phyloP scores from a whole-genome alignment of 92 coral and sea anemone species.

The Palythoa heliodiscus region DNA sequence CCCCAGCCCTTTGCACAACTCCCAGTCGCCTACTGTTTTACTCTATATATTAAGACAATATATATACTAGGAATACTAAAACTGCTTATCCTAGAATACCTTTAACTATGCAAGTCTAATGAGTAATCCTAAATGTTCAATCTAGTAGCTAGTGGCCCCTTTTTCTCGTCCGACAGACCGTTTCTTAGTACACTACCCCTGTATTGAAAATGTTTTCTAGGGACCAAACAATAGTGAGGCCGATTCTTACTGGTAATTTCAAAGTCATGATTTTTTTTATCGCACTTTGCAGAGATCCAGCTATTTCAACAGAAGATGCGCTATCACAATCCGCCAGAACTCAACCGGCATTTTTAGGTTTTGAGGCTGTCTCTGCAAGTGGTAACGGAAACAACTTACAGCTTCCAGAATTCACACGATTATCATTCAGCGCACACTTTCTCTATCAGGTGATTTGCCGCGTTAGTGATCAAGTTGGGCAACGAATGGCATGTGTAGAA shows the following conservation, averaged over 20 bases:
- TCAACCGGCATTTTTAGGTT: not conserved
- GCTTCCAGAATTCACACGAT: slow-evolving; percentile 33
- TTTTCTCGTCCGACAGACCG: too few species aligned
- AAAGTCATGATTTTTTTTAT: not conserved
- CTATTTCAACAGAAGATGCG: not conserved
- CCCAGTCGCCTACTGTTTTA: not conserved
- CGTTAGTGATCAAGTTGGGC: slow-evolving; percentile 52
- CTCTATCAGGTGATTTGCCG: slow-evolving; percentile 50
- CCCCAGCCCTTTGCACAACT: not conserved
- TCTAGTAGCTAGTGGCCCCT: too few species aligned
- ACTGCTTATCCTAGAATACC: too few species aligned
- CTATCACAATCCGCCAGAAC: slow-evolving; percentile 27
- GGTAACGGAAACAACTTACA: not conserved
- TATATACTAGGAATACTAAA: too few species aligned
- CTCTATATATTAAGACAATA: not conserved
- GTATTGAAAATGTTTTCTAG: too few species aligned
- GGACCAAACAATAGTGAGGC: not conserved
- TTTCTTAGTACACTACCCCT: too few species aligned
- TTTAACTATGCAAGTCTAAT: too few species aligned
- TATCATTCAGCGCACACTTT: slow-evolving; percentile 64
- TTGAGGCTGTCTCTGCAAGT: not conserved
- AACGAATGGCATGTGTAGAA: slow-evolving; percentile 47
- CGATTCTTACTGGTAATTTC: not conserved
- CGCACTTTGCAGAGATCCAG: slow-evolving; percentile 4
- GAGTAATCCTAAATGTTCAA: too few species aligned